phyloP scores from a whole-genome alignment of 1,140 invertebrate genomes.

The Aphelinus certus region DNA sequence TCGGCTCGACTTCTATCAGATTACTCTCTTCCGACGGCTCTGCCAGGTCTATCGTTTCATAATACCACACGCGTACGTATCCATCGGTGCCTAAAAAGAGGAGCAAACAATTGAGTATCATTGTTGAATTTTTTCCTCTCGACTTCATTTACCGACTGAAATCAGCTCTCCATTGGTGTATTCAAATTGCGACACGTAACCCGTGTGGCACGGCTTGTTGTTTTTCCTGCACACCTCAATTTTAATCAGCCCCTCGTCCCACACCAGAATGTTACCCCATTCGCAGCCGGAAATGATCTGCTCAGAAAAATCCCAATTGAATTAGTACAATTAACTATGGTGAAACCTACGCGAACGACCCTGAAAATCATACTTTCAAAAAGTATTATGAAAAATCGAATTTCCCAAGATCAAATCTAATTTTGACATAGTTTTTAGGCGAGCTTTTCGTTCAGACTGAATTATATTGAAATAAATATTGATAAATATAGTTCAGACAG shows the following conservation, averaged over 20 bases:
- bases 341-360: too few species aligned
- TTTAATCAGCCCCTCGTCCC: conserved; percentile 88
- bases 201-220: conserved; percentile 77
- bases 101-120: too few species aligned
- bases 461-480: too few species aligned
- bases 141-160: conserved; percentile 63
- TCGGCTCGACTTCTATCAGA: conserved; percentile 84
- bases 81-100: conserved; percentile 75
- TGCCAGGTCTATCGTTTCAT: conserved; percentile 84
- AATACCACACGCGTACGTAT: conserved; percentile 86
- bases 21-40: conserved; percentile 80
- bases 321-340: too few species aligned
- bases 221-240: conserved; percentile 78
- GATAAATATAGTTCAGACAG: too few species aligned
- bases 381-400: too few species aligned
- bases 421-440: too few species aligned
- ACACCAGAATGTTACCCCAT: conserved; percentile 90
- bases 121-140: too few species aligned
- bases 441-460: too few species aligned
- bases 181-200: conserved; percentile 78
- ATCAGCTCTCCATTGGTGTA: conserved; percentile 72
- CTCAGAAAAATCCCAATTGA: neutral
- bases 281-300: conserved; percentile 83
- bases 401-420: too few species aligned
- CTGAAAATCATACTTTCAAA: too few species aligned